Evolutionary conservation across 2,888 invertebrate genomes (phyloP).

Genomic region (Tryphoninae sp.): DNA sequence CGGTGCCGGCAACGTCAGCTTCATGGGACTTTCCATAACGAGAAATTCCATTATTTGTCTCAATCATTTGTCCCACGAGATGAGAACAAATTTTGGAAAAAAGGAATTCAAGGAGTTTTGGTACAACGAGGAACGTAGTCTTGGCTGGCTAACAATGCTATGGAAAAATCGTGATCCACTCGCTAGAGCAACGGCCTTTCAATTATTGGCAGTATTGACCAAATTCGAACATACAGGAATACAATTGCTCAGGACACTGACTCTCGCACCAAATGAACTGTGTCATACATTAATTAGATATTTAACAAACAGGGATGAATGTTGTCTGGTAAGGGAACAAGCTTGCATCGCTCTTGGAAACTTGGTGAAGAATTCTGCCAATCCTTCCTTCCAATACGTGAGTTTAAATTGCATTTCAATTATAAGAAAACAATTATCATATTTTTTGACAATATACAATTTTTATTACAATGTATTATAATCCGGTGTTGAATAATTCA

Average conservation of each 20-base stretch:
- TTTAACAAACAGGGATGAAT: conserved; percentile 81
- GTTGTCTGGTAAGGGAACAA: conserved; percentile 83
- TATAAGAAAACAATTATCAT: neutral
- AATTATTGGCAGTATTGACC: conserved; percentile 82
- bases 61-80: conserved; percentile 83
- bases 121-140: conserved; percentile 74
- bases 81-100: conserved; percentile 80
- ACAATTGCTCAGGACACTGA: conserved; percentile 74
- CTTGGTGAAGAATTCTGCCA: conserved; percentile 77
- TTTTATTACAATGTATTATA: neutral
- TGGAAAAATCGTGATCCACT: conserved; percentile 83
- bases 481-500: neutral
- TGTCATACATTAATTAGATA: conserved; percentile 73
- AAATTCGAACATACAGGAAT: conserved; percentile 73
- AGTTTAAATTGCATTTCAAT: conserved; percentile 66
- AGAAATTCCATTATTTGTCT: conserved; percentile 82
- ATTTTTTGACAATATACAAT: neutral
- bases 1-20: conserved; percentile 82
- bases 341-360: conserved; percentile 83
- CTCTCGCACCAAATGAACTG: conserved; percentile 74
- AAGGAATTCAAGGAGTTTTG: conserved; percentile 77
- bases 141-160: conserved; percentile 81
- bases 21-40: conserved; percentile 84
- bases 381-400: conserved; percentile 74
- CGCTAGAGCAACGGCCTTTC: conserved; percentile 82